These are phyloP conservation scores for Erythrolamprus reginae DNA, from an alignment of 2,113 vertebrate species.

Conservation along the genomic window DNA sequence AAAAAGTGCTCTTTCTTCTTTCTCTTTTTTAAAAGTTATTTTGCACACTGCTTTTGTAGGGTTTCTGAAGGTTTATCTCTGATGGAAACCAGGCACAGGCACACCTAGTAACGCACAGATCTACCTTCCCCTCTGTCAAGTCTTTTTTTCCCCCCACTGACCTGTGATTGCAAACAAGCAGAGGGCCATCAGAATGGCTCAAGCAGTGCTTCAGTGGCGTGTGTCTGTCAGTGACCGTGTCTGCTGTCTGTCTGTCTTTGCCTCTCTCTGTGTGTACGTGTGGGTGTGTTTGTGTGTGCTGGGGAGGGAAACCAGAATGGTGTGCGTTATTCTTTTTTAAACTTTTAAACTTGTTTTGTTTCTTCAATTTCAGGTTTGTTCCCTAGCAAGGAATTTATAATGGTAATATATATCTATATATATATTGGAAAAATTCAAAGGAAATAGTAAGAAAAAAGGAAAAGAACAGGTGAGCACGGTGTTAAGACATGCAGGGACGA, in stretches of 20 bases:
- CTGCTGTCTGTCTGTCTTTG: background rate
- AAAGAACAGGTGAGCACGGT: constrained; percentile 54
- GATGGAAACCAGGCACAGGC: constrained; percentile 54
- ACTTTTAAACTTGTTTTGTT: too few species aligned
- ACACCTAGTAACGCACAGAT: constrained; percentile 30
- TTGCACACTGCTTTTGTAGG: constrained; percentile 44
- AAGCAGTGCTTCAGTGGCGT: constrained; percentile 67
- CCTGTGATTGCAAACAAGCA: constrained; percentile 59
- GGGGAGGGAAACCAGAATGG: constrained; percentile 47
- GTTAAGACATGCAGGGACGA: constrained; percentile 90
- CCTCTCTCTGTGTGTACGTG: background rate
- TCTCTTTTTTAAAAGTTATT: constrained; percentile 1
- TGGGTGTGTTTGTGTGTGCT: background rate
- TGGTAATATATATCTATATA: too few species aligned
- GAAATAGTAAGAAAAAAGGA: constrained; percentile 26
- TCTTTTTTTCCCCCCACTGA: constrained; percentile 44
- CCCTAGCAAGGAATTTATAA: constrained; percentile 71
- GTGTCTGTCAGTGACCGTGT: background rate
- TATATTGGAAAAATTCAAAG: constrained; percentile 60
- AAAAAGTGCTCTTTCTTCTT: constrained; percentile 35
- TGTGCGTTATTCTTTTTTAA: background rate
- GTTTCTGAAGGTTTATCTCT: constrained; percentile 57
- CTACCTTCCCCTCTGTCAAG: background rate
- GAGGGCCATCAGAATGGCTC: constrained; percentile 65
- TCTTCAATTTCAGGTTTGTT: constrained; percentile 64